phyloP scores from a whole-genome alignment of 2,888 invertebrate species.

The Drosophila melanosoma region DNA sequence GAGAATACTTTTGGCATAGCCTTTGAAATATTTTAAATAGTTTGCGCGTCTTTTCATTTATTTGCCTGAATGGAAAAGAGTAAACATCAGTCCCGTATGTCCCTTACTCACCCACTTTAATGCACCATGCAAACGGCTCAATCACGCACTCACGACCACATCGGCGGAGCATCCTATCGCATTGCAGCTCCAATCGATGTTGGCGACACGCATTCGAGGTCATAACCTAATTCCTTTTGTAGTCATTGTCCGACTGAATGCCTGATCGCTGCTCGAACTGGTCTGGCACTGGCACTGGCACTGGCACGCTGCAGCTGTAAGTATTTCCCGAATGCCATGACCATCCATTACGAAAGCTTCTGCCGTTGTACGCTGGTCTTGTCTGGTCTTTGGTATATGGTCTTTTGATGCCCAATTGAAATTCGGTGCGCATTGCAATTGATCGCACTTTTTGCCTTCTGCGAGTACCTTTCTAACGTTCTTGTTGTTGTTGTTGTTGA shows the following conservation, averaged over 20 bases:
- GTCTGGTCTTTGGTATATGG: constrained; percentile 20
- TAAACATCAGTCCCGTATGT: not conserved
- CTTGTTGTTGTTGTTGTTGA: constrained; percentile 37
- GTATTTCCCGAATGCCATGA: constrained; percentile 56
- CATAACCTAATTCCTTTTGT: constrained; percentile 81
- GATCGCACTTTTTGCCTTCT: constrained; percentile 76
- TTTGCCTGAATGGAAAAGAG: not conserved
- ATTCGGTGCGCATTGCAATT: constrained; percentile 77
- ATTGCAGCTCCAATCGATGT: constrained; percentile 14
- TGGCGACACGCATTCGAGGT: constrained; percentile 82
- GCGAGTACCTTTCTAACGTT: constrained; percentile 72
- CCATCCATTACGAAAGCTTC: constrained; percentile 55
- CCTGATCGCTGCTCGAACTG: constrained; percentile 22
- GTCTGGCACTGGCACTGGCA: constrained; percentile 15
- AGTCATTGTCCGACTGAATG: constrained; percentile 41
- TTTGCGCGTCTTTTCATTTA: not conserved
- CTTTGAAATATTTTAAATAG: not conserved
- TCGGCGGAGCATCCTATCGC: constrained; percentile 14
- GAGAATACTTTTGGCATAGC: not conserved
- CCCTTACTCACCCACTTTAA: constrained; percentile 16
- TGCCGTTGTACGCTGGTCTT: constrained; percentile 16
- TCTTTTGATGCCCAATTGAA: constrained; percentile 66
- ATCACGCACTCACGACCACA: constrained; percentile 49
- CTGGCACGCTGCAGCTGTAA: constrained; percentile 41
- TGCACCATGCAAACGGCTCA: constrained; percentile 60